A percentile compares a stretch with the other conserved stretches of the same genome.
phyloP scores from a whole-genome alignment of 2,113 vertebrate species.

The pig (Sus scrofa) region DNA sequence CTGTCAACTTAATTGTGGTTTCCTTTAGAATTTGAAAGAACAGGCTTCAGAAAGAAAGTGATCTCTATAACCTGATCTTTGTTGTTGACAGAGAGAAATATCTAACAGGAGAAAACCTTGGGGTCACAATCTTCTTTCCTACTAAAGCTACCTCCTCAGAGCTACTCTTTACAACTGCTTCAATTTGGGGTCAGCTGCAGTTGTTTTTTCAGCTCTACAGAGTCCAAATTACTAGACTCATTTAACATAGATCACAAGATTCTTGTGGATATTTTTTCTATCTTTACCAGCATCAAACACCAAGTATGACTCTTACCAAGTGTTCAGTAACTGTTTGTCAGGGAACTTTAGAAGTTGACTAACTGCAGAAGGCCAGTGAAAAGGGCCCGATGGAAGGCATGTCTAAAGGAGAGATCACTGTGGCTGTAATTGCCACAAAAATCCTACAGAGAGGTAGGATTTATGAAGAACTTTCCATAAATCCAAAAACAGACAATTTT shows the following conservation, averaged over 20 bases:
- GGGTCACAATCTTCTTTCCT: not conserved
- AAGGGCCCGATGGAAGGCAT: not conserved
- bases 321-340: not conserved
- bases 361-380: not conserved
- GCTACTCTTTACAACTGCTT: not conserved
- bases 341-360: not conserved
- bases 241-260: not conserved
- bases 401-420: not conserved
- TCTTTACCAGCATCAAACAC: not conserved
- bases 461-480: not conserved
- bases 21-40: not conserved
- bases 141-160: not conserved
- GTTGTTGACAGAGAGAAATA: not conserved
- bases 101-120: not conserved
- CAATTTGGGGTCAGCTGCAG: not conserved
- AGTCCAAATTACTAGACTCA: not conserved
- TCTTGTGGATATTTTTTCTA: not conserved
- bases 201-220: not conserved
- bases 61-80: not conserved
- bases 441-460: not conserved
- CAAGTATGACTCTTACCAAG: not conserved
- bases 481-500: not conserved
- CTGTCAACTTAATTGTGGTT: constrained; percentile 20
- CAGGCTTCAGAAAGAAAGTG: not conserved
- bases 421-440: not conserved